Evolutionary conservation across 2,113 vertebrate species (phyloP).

Genomic region (Macrotus californicus): DNA sequence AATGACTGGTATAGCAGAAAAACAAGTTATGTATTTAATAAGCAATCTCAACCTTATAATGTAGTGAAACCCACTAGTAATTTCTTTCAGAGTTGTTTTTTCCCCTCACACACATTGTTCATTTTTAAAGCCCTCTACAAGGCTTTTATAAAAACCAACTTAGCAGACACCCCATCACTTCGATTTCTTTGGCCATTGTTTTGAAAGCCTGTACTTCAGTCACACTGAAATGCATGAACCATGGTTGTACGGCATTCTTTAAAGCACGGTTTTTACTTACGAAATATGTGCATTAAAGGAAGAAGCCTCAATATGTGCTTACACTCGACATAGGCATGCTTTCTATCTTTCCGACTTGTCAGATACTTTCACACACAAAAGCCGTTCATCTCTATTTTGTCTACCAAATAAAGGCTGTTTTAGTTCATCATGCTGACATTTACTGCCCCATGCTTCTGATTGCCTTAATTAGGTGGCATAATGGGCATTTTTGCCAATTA

Average conservation of each 20-base stretch:
- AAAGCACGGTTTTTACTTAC: slow-evolving; percentile 29
- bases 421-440: not conserved
- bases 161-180: slow-evolving; percentile 41
- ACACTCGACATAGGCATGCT: not conserved
- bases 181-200: slow-evolving; percentile 63
- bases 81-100: slow-evolving; percentile 44
- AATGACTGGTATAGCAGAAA: slow-evolving; percentile 67
- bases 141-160: slow-evolving; percentile 60
- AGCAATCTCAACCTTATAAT: slow-evolving; percentile 68
- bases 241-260: slow-evolving; percentile 2
- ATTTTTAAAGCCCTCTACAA: slow-evolving; percentile 64
- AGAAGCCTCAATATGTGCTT: not conserved
- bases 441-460: not conserved
- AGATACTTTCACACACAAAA: slow-evolving; percentile 24
- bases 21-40: slow-evolving; percentile 73
- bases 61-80: slow-evolving; percentile 57
- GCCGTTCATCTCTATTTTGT: slow-evolving; percentile 11
- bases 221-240: slow-evolving; percentile 50
- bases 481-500: slow-evolving; percentile 38
- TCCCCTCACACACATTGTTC: not conserved
- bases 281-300: slow-evolving; percentile 49
- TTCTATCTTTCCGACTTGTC: slow-evolving; percentile 25
- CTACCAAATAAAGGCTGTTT: not conserved
- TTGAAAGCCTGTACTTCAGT: slow-evolving; percentile 52
- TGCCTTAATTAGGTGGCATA: slow-evolving; percentile 29